Evolutionary conservation across 2,797 vertebrate genomes (phyloP), one percentile per base, ranked within the genome.

Genomic region (Acanthis flammea): DNA sequence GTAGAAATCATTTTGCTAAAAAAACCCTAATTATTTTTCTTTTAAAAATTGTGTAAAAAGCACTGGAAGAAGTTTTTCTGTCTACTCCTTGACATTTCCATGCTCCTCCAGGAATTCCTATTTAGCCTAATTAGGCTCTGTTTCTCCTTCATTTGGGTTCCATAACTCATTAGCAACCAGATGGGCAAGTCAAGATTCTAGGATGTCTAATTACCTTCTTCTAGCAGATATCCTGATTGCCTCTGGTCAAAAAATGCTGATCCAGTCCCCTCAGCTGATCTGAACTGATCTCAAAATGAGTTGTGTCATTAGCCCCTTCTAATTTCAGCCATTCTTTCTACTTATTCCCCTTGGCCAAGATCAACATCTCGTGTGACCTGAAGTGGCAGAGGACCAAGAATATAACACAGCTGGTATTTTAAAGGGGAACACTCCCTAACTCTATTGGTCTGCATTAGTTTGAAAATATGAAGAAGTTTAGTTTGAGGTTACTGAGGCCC

Each of bases 161-260:
- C 66, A 87, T 96, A 95, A 95, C 88, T 96, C 95, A 97, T 97
- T 97, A 96, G 88, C 91, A 96, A 97, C 97, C 92, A 96, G 92
- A 95, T 97, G 96, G 89, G 91, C 89, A 94, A 96, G 66, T 60
- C 79, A 94, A 92, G 91, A 92, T 82, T 95, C 82, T 88, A 79
- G 55, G 76, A 83, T 96, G 95, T 96, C 92, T 96, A 96, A 97
- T 97, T 97, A 94, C 92, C 88, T 97, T 93, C 82, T 93, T 94
- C 86, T 94, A 96, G 77, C 71, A 94, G 65, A 93, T 81, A 84
- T 63, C 50, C 86, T 88, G 79, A 86, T 95, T 91, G 92, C 94
- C 88, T 94, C 93, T 90, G 95, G 95, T 95, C 92, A 87, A 45
- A 90, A 94, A 93, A 90, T 84, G 88, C 94, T 96, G 94, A 94